Conservation (phyloP, 1,140 invertebrate genomes). For the Ceratosolen solmsi region DNA sequence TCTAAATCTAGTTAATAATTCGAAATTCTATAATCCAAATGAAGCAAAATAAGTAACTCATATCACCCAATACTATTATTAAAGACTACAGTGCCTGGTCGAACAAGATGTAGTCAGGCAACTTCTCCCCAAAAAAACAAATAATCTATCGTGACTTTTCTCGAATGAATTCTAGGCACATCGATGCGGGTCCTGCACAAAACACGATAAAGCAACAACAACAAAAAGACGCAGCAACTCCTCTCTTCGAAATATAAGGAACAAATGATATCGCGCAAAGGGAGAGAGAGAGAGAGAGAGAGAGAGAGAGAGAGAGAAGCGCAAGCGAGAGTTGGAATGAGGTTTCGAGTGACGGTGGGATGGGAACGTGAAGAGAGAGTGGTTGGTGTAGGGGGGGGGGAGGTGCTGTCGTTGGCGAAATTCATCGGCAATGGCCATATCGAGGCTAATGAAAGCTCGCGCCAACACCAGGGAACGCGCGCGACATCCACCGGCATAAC, state of each 20-base stretch:
- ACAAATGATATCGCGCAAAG: no score
- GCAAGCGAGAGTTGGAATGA: background rate
- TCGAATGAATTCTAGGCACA: background rate
- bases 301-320: background rate
- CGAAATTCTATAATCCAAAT: background rate
- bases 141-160: background rate
- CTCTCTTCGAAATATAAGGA: no score
- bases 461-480: background rate
- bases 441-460: constrained; percentile 48
- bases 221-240: no score
- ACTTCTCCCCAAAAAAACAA: background rate
- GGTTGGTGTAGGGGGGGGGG: no score
- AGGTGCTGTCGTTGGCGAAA: background rate
- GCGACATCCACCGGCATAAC: constrained; percentile 32
- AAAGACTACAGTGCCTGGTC: background rate
- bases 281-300: no score
- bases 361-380: background rate
- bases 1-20: background rate
- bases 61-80: background rate
- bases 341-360: background rate
- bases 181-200: background rate
- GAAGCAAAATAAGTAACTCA: background rate
- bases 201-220: background rate
- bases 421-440: constrained; percentile 39
- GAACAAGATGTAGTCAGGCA: background rate